phyloP scores from a whole-genome alignment of 1,140 invertebrate species.

The Pogonus chalceus region DNA sequence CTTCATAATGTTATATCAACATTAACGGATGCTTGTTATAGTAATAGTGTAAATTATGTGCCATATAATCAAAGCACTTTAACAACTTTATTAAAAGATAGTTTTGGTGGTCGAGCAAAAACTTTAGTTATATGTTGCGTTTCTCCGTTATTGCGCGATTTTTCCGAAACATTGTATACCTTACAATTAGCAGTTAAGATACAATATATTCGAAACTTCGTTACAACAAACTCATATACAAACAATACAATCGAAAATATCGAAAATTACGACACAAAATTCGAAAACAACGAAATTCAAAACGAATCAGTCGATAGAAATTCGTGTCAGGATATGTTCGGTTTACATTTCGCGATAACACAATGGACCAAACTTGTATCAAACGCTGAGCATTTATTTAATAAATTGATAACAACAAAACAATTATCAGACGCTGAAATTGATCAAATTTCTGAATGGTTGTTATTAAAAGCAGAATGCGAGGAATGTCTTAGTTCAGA shows the following conservation, averaged over 20 bases:
- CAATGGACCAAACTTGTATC: slow-evolving; percentile 73
- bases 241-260: slow-evolving; percentile 47
- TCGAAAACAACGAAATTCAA: slow-evolving; percentile 23
- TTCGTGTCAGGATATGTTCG: slow-evolving; percentile 45
- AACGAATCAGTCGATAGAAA: background rate
- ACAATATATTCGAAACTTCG: slow-evolving; percentile 52
- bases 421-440: slow-evolving; percentile 53
- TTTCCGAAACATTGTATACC: slow-evolving; percentile 50
- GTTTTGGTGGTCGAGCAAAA: slow-evolving; percentile 56
- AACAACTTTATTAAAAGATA: slow-evolving; percentile 54
- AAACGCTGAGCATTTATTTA: slow-evolving; percentile 73
- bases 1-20: slow-evolving; percentile 51
- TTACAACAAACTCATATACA: slow-evolving; percentile 55
- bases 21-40: slow-evolving; percentile 41
- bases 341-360: slow-evolving; percentile 67
- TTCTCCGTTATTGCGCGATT: slow-evolving; percentile 48
- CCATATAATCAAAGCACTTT: slow-evolving; percentile 52
- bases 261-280: slow-evolving; percentile 23
- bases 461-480: slow-evolving; percentile 74
- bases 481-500: slow-evolving; percentile 67
- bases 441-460: slow-evolving; percentile 74
- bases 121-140: slow-evolving; percentile 54
- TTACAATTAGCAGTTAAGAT: slow-evolving; percentile 49
- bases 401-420: slow-evolving; percentile 50
- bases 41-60: slow-evolving; percentile 38